Evolutionary conservation across 2,113 vertebrate species (phyloP), one percentile per base, ranked within the genome.

Genomic region (Calyptommatus sinebrachiatus): DNA sequence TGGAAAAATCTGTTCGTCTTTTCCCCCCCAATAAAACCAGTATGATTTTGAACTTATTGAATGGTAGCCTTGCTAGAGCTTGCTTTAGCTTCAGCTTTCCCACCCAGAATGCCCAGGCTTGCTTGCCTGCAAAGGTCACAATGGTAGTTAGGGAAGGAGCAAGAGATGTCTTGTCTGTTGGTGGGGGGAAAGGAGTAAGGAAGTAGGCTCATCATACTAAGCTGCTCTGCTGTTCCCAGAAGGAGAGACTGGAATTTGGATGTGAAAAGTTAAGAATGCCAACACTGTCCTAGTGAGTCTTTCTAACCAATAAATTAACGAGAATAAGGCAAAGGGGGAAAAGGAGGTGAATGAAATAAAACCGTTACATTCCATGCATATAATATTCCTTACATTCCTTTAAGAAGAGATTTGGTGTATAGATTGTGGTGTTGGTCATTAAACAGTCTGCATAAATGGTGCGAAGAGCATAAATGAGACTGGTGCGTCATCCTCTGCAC

Each of bases 91-190:
- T 31, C 50, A 67, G 6, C 18, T 35, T 16, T 69, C 53, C 61
- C 41, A n/a, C 46, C 80, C 60, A 46, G 76, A 78, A 78, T 75
- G 76, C 76, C 46, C n/a, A 61, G 41, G 50, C 76, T 74, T 63
- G 71, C 28, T 28, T 41, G 41, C 28, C 41, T 6, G n/a, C 57
- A 41, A 62, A 76, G 83, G 77, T 84, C 83, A 84, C 61, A 84
- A 80, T 80, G 83, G 83, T 71, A 70, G 73, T 65, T 73, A 50
- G 18, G 69, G 76, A 73, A 31, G 63, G 50, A 73, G 46, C 53
- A 41, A 57, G 57, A 35, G n/a, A 22, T 62, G 53, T 57, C 53
- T 50, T 41, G 48, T 14, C 26, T 46, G 31, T 69, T 73, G 45
- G 65, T 74, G 12, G 60, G 63, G 50, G 35, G 21, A 41, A 48